phyloP scores from a whole-genome alignment of 2,888 invertebrate genomes.

The Lacanobia wlatinum region DNA sequence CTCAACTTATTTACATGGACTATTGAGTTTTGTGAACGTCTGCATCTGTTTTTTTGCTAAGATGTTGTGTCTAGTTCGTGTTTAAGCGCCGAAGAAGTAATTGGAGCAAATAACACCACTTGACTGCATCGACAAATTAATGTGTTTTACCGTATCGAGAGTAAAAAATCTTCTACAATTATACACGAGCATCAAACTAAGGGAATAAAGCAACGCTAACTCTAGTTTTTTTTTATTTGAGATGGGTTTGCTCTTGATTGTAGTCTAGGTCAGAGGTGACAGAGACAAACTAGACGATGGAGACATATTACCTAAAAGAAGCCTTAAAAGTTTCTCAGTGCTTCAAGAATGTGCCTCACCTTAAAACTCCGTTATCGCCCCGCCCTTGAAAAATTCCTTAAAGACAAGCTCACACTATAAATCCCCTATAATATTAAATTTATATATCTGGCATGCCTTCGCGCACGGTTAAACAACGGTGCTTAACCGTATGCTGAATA shows the following conservation, averaged over 20 bases:
- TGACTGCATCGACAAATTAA: constrained; percentile 22
- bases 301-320: neutral
- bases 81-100: constrained; percentile 30
- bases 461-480: constrained; percentile 71
- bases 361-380: neutral
- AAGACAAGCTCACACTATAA: constrained; percentile 36
- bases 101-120: constrained; percentile 14
- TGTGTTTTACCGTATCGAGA: constrained; percentile 4
- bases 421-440: constrained; percentile 31
- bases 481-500: constrained; percentile 62
- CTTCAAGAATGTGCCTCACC: neutral
- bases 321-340: neutral
- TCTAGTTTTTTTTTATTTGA: too few species aligned
- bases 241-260: too few species aligned
- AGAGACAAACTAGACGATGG: too few species aligned
- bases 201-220: neutral
- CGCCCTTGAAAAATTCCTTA: constrained; percentile 22
- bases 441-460: constrained; percentile 38
- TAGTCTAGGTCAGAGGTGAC: too few species aligned
- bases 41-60: constrained; percentile 40
- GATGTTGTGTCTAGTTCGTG: constrained; percentile 14
- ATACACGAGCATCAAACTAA: neutral
- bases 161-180: neutral
- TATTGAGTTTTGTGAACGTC: constrained; percentile 47
- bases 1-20: constrained; percentile 60